Conservation (phyloP, 2,888 invertebrate species). For the Rhyacophila evoluta region DNA sequence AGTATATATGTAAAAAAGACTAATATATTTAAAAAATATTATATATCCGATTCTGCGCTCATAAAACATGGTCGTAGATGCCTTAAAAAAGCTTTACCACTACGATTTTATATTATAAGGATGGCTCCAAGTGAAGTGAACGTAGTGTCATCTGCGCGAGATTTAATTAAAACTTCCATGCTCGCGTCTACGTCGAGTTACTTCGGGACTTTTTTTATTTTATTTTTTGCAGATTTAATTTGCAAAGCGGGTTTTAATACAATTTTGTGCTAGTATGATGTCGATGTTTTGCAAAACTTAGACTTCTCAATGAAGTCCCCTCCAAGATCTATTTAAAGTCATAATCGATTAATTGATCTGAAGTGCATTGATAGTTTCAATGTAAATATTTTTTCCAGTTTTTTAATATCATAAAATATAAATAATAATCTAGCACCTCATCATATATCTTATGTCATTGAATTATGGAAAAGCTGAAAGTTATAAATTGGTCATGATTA, state of each 20-base stretch:
- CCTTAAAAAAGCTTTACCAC: background rate
- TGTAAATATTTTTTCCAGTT: too few species aligned
- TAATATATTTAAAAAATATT: background rate
- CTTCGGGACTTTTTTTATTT: background rate
- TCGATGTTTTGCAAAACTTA: background rate
- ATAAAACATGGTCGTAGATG: background rate
- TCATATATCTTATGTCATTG: too few species aligned
- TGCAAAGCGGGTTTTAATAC: background rate
- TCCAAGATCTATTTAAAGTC: too few species aligned
- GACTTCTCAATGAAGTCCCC: too few species aligned
- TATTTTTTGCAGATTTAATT: background rate
- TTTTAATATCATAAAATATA: too few species aligned
- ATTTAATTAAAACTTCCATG: conserved; percentile 20
- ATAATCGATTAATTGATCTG: too few species aligned
- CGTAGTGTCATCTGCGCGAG: conserved; percentile 6
- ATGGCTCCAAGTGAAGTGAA: background rate
- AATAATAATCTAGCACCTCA: too few species aligned
- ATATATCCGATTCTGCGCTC: background rate
- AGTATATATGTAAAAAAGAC: background rate
- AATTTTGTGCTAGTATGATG: background rate
- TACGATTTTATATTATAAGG: background rate
- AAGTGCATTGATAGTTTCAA: too few species aligned
- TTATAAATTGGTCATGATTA: too few species aligned
- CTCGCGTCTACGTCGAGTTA: background rate
- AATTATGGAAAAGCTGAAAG: too few species aligned